A percentile compares a stretch with the other conserved stretches of the same genome.
phyloP scores from a whole-genome alignment of 64 coral and sea anemone species.

The Dendronephthya gigantea region DNA sequence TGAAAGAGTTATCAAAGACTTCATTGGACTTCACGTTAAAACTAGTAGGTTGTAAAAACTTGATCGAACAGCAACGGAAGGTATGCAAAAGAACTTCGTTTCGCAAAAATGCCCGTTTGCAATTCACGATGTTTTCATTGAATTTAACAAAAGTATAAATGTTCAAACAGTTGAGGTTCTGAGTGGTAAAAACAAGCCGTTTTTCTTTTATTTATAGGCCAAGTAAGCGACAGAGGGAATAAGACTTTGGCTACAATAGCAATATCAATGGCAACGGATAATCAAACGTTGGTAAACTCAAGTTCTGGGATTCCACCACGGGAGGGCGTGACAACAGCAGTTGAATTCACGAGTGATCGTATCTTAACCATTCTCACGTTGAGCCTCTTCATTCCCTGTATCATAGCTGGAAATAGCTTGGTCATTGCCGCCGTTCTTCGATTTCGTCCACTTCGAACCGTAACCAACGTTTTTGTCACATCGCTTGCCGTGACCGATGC shows the following conservation, averaged over 20 bases:
- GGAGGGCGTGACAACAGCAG: not conserved
- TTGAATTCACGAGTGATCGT: not conserved
- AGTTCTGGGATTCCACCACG: too few species aligned
- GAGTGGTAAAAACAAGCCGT: not conserved
- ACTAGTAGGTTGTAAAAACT: too few species aligned
- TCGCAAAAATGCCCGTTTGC: too few species aligned
- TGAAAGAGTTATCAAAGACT: too few species aligned
- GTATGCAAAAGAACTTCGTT: too few species aligned
- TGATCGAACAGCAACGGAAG: too few species aligned
- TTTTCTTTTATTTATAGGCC: not conserved
- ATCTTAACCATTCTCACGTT: not conserved
- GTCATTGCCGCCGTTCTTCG: not conserved
- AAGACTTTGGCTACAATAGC: not conserved
- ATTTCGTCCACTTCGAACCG: not conserved
- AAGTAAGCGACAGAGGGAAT: not conserved
- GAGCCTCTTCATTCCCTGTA: not conserved
- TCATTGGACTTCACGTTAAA: too few species aligned
- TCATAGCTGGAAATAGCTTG: not conserved
- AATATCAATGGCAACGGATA: not conserved
- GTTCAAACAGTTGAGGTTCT: too few species aligned
- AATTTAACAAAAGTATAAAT: too few species aligned
- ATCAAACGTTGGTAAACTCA: too few species aligned
- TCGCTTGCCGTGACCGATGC: not conserved
- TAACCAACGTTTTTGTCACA: not conserved
- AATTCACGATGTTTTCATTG: too few species aligned